Base-by-base conservation (phyloP, 2,797 vertebrate species). In the Borostomias antarcticus region DNA sequence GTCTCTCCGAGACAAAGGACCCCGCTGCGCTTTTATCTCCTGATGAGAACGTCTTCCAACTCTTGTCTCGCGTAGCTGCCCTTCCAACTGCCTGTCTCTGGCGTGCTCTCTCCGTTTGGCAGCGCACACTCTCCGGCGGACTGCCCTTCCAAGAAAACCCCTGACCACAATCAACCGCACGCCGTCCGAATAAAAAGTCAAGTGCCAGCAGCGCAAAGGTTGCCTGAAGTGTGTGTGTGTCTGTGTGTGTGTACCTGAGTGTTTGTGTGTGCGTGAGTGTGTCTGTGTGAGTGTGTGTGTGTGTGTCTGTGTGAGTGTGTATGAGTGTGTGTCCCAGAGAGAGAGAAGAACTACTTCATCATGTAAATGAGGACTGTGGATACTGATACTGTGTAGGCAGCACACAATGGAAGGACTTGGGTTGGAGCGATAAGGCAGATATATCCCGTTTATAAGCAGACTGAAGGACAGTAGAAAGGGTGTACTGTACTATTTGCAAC, bases 51-150 rank as follows among this genome's bases (percentile, higher is more conserved):
- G 13, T 77, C 76, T 56, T 79, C 76, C 64, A 85, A 85, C 82
- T 84, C 77, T 76, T 80, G 66, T 78, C 64, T 58, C 50, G 72
- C 76, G 88, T 84, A 87, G 81, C 79, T 80, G 79, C 83, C 86
- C 77, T 82, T 79, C 84, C 82, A 81, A 85, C 88, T 80, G 69
- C 76, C 70, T 63, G 66, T 43, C 54, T 63, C 70, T 80, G 83
- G 83, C 73, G 74, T 63, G 65, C 69, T 72, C 66, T 67, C 68
- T 69, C 4, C 5, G 28, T n/a, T n/a, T n/a, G n/a, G n/a, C n/a
- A 61, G 65, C 81, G 77, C 75, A 67, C 79, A 70, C 21, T 26
- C 10, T 78, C 77, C 77, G 74, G 77, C 77, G 84, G 83, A 74
- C 63, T 9, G 56, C 64, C 53, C 29, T 28, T 33, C 56, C 2